Percentiles rank a stretch among this genome's conserved stretches.
Conservation (phyloP, 2,888 invertebrate species). For the Drosophila phalerata region DNA sequence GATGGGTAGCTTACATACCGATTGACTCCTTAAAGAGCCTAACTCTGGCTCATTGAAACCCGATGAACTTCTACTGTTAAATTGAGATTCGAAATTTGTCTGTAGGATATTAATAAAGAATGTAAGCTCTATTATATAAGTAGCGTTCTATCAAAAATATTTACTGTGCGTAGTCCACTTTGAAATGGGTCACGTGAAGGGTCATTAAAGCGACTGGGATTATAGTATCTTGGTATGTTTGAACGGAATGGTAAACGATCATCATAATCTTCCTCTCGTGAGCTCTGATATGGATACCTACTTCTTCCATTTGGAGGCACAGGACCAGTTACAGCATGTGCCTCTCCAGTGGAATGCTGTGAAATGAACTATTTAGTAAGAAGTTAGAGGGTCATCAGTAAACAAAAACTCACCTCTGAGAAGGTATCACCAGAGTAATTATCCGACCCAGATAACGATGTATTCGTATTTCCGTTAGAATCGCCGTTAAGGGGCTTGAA, state of each 20-base stretch:
- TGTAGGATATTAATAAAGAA: not conserved
- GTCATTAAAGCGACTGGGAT: not conserved
- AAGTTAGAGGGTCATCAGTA: not conserved
- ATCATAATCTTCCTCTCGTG: not conserved
- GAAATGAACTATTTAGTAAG: too few relatives aligned
- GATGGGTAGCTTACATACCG: not conserved
- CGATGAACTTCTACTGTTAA: not conserved
- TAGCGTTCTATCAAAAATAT: not conserved
- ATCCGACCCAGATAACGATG: not conserved
- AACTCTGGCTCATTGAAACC: not conserved
- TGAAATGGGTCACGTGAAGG: not conserved
- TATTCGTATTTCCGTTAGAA: not conserved
- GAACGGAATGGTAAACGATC: not conserved
- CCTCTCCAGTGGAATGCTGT: slow-evolving; percentile 17
- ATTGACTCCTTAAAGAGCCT: slow-evolving; percentile 1
- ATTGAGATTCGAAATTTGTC: not conserved
- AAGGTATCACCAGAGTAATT: not conserved
- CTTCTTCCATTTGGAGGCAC: not conserved
- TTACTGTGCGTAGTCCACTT: slow-evolving; percentile 14
- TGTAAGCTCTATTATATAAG: not conserved
- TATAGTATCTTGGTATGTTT: not conserved
- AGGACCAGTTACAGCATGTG: not conserved
- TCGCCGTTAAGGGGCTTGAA: slow-evolving; percentile 46
- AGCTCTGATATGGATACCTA: not conserved
- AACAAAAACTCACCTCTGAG: slow-evolving; percentile 18